These are phyloP conservation scores for Agrilus planipennis DNA, from an alignment of 1,140 invertebrate genomes.

Conservation along the genomic window DNA sequence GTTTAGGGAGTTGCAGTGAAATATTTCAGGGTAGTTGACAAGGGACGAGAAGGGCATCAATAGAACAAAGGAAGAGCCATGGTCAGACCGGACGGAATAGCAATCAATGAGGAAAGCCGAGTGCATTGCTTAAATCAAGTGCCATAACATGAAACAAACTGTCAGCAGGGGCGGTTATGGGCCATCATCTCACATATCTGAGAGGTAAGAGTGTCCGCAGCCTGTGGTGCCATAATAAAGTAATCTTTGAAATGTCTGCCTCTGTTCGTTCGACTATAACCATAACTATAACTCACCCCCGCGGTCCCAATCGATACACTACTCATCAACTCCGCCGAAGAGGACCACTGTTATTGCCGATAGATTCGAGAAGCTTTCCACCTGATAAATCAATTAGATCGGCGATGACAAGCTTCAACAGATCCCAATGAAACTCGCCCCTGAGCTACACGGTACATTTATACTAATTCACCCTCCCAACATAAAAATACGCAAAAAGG, in stretches of 20 bases:
- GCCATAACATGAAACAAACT: conserved; percentile 29
- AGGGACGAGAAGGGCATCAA: no score
- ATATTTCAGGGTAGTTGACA: not conserved
- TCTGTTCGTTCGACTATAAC: conserved; percentile 26
- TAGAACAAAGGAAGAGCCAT: conserved; percentile 18
- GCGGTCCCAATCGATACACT: conserved; percentile 13
- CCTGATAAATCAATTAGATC: conserved; percentile 25
- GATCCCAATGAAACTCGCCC: no score
- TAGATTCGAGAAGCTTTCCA: conserved; percentile 15
- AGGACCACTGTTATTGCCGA: conserved; percentile 15
- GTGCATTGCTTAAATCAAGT: conserved; percentile 30
- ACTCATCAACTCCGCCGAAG: conserved; percentile 14
- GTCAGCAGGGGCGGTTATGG: conserved; percentile 28
- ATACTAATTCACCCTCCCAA: no score
- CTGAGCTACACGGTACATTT: no score
- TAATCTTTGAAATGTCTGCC: conserved; percentile 29
- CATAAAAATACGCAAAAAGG: no score
- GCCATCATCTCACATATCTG: conserved; percentile 30
- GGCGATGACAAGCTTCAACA: no score
- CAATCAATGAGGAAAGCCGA: conserved; percentile 23
- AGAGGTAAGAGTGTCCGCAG: conserved; percentile 27
- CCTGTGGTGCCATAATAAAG: conserved; percentile 31
- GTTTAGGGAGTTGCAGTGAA: no score
- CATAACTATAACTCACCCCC: conserved; percentile 32
- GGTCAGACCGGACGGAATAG: conserved; percentile 17